phyloP scores from a whole-genome alignment of 2,888 invertebrate genomes.

The Campoplex capitator region DNA sequence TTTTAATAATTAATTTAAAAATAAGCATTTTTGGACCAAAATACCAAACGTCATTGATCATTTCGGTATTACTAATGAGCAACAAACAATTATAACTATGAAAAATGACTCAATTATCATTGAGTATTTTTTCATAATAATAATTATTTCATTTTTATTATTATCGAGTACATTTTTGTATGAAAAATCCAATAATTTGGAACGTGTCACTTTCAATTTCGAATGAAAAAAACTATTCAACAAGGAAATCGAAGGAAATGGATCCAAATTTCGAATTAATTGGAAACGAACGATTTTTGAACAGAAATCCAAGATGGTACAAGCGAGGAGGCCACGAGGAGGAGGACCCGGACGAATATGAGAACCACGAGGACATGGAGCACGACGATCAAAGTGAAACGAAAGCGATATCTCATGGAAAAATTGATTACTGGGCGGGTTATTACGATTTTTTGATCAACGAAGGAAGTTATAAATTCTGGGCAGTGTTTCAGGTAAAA shows the following conservation, averaged over 20 bases:
- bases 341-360: conserved; percentile 64
- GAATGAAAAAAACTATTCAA: not conserved
- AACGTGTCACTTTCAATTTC: not conserved
- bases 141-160: too few relatives aligned
- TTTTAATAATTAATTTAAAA: not conserved
- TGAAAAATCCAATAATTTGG: not conserved
- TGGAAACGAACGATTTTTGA: conserved; percentile 29
- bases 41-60: not conserved
- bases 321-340: conserved; percentile 74
- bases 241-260: not conserved
- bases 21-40: not conserved
- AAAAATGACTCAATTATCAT: not conserved
- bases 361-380: conserved; percentile 80
- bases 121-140: not conserved
- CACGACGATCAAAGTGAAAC: conserved; percentile 83
- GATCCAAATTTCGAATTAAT: conserved; percentile 19
- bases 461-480: conserved; percentile 95
- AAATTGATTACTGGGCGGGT: conserved; percentile 91
- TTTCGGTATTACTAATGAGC: not conserved
- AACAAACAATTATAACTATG: not conserved
- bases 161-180: too few relatives aligned
- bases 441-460: conserved; percentile 95
- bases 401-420: conserved; percentile 86
- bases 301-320: conserved; percentile 77
- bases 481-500: conserved; percentile 93